Percentiles rank a stretch among this genome's conserved stretches.
Conservation (phyloP, 2,797 vertebrate genomes). For the Dallia pectoralis region DNA sequence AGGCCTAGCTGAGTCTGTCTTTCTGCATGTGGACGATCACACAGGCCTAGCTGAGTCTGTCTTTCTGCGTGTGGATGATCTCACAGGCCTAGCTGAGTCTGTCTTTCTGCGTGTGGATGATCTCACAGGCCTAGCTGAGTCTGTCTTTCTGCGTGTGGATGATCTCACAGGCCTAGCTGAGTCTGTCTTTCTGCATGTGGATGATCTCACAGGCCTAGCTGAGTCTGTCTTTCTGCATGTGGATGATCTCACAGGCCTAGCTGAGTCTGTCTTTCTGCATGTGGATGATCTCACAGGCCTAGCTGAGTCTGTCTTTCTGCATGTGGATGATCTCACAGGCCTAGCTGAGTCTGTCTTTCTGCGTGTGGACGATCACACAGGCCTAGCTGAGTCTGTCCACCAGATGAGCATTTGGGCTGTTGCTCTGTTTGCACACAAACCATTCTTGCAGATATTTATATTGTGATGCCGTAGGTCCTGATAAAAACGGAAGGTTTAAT, state of each 20-base stretch:
- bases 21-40: too few relatives aligned
- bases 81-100: background rate
- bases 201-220: background rate
- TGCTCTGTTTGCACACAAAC: constrained; percentile 13
- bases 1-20: too few relatives aligned
- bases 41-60: background rate
- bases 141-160: too few relatives aligned
- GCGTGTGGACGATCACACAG: too few relatives aligned
- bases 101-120: too few relatives aligned
- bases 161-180: too few relatives aligned
- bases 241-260: too few relatives aligned
- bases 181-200: background rate
- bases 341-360: too few relatives aligned
- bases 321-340: background rate
- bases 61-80: background rate
- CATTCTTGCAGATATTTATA: constrained; percentile 14
- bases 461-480: background rate
- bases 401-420: constrained; percentile 41
- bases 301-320: background rate
- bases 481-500: background rate
- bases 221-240: too few relatives aligned
- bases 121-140: too few relatives aligned
- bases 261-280: too few relatives aligned
- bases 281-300: too few relatives aligned
- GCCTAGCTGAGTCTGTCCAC: constrained; percentile 46